Conservation (phyloP, 2,113 vertebrate species). For the Ailuropoda melanoleuca region DNA sequence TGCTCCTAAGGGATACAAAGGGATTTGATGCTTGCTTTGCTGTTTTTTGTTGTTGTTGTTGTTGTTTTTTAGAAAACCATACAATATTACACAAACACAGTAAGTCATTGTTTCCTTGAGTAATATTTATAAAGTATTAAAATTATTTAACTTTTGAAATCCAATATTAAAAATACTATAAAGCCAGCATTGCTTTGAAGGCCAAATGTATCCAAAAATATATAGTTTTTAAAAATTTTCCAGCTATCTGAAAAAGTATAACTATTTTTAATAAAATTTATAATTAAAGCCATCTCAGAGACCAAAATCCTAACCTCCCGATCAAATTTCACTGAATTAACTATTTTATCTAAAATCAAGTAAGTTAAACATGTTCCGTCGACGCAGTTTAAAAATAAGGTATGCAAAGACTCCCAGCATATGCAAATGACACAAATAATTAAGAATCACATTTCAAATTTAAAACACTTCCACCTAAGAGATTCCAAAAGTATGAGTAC, state of each 20-base stretch:
- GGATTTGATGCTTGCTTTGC: not conserved
- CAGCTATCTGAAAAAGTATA: not conserved
- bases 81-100: constrained; percentile 2
- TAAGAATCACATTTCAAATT: constrained; percentile 55
- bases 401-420: not conserved
- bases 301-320: constrained; percentile 18
- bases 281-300: constrained; percentile 28
- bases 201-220: not conserved
- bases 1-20: not conserved
- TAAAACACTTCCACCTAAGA: not conserved
- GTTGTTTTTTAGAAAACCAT: not conserved
- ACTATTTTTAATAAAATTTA: constrained; percentile 36
- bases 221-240: not conserved
- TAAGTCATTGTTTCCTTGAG: not conserved
- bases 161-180: constrained; percentile 31
- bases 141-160: constrained; percentile 34
- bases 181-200: constrained; percentile 36
- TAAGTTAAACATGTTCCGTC: constrained; percentile 3
- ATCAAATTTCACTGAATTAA: constrained; percentile 45
- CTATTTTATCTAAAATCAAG: constrained; percentile 35
- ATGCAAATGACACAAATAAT: constrained; percentile 33
- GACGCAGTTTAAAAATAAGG: not conserved
- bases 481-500: not conserved
- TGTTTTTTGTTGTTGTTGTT: not conserved
- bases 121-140: constrained; percentile 19